These are phyloP conservation scores for Panthera tigris DNA, from an alignment of 2,113 vertebrate species.

Conservation along the genomic window DNA sequence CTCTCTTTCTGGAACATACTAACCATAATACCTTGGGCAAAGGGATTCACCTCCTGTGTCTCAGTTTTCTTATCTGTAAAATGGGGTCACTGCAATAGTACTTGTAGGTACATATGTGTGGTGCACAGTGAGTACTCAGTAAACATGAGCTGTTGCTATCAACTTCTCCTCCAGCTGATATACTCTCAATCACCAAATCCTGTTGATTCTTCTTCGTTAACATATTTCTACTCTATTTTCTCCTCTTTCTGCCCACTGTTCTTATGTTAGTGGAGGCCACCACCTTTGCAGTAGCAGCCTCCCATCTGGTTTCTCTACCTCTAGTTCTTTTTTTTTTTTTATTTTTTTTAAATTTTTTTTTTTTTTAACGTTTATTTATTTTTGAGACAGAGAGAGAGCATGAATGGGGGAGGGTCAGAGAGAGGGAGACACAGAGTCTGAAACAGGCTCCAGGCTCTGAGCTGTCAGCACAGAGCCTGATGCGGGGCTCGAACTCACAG, in stretches of 20 bases:
- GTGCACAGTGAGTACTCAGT: background rate
- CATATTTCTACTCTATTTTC: background rate
- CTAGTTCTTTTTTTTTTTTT: too few species aligned
- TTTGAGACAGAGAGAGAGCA: too few species aligned
- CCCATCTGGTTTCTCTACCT: background rate
- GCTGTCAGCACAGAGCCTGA: too few species aligned
- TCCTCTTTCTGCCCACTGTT: background rate
- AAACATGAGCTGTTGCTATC: background rate
- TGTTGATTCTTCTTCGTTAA: background rate
- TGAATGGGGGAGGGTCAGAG: too few species aligned
- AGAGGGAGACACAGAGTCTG: too few species aligned
- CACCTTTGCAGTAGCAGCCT: background rate
- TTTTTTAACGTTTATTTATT: too few species aligned
- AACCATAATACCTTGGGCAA: background rate
- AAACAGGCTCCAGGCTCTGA: too few species aligned
- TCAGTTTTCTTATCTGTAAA: constrained; percentile 7
- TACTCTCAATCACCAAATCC: background rate
- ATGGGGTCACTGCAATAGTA: background rate
- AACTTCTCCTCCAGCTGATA: background rate
- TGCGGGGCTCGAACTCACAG: too few species aligned
- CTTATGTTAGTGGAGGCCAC: background rate
- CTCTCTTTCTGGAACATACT: background rate
- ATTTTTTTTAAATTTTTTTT: too few species aligned
- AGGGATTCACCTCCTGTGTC: background rate
- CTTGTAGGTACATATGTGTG: too few species aligned